Percentiles rank a stretch among this genome's conserved stretches.
phyloP scores from a whole-genome alignment of 2,113 vertebrate genomes.

The Aegotheles bennettii region DNA sequence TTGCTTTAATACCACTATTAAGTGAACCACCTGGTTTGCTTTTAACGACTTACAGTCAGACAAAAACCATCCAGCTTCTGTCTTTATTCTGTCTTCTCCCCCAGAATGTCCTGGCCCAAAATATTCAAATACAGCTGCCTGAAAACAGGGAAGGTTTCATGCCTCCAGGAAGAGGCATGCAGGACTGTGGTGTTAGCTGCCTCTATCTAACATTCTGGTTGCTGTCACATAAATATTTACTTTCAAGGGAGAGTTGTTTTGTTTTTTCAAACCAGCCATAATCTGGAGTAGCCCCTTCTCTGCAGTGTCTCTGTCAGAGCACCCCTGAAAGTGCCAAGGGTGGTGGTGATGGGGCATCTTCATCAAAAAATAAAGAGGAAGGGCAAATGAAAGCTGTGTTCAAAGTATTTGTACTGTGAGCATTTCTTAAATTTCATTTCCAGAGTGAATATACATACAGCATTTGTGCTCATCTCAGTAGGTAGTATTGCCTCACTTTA shows the following conservation, averaged over 20 bases:
- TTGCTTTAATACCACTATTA: constrained; percentile 66
- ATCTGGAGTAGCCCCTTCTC: not conserved
- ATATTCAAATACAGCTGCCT: not conserved
- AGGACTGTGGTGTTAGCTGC: not conserved
- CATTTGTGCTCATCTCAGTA: not conserved
- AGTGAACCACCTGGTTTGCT: constrained; percentile 63
- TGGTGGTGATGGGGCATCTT: not conserved
- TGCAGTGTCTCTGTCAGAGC: not conserved
- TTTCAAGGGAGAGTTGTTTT: not conserved
- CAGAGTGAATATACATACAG: not conserved
- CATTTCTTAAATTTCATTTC: not conserved
- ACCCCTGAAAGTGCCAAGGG: not conserved
- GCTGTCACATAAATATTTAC: not conserved
- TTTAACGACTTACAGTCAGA: constrained; percentile 55
- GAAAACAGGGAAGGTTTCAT: not conserved
- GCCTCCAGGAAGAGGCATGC: not conserved
- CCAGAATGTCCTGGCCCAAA: not conserved
- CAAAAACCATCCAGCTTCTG: constrained; percentile 13
- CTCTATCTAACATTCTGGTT: not conserved
- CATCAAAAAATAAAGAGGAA: fast-evolving
- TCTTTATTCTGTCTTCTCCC: not conserved
- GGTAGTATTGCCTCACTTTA: not conserved
- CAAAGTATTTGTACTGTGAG: not conserved
- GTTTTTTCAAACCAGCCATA: not conserved
- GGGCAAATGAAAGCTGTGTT: not conserved